Evolutionary conservation across 2,113 vertebrate species (phyloP), one percentile per base, ranked within the genome.

Genomic region (Caranx ignobilis): DNA sequence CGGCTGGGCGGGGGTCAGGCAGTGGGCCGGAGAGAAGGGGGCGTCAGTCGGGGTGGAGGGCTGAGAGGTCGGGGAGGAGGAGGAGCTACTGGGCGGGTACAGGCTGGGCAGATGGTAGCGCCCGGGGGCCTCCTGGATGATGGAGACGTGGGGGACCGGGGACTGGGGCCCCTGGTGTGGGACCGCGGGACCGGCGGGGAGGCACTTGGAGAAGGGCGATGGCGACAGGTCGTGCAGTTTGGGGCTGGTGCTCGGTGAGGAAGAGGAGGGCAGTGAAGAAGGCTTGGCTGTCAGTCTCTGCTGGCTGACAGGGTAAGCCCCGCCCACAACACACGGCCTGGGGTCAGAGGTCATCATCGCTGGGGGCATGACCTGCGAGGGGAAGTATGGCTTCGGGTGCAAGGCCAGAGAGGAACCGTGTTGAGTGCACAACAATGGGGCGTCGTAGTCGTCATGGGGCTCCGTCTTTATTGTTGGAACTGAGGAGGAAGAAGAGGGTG

Each of bases 401-500:
- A 95, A 83, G 71, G 93, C 89, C 84, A 94, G 92, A 79, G 94
- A 93, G 85, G 96, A 92, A 60, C 91, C 91, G 79, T 87, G 93
- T 76, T 96, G 96, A 19, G 81, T 3, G 83, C 94, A 93, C 56
- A 92, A 34, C 79, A 91, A 88, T 19, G 94, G 80, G 66, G 95
- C 94, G 85, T 98, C 97, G 62, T 96, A 99, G 91, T 99, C 98
- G 41, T 99, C 98, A 26, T 94, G 95, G 59, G 98, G 98, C 95
- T 99, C 98, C 81, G 96, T 97, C 95, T 99, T 99, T 95, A 99
- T 97, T 89, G 96, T 95, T 64, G 97, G 97, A 93, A 96, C 98
- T 99, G 96, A 79, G 81, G 94, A 11, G 15, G 48, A 50, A 18
- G 48, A 50, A 6, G 45, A 13, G 1, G 41, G 55, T 52, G 16